These are phyloP conservation scores for Ctenomys sociabilis DNA, from an alignment of 2,113 vertebrate genomes.

Conservation along the genomic window DNA sequence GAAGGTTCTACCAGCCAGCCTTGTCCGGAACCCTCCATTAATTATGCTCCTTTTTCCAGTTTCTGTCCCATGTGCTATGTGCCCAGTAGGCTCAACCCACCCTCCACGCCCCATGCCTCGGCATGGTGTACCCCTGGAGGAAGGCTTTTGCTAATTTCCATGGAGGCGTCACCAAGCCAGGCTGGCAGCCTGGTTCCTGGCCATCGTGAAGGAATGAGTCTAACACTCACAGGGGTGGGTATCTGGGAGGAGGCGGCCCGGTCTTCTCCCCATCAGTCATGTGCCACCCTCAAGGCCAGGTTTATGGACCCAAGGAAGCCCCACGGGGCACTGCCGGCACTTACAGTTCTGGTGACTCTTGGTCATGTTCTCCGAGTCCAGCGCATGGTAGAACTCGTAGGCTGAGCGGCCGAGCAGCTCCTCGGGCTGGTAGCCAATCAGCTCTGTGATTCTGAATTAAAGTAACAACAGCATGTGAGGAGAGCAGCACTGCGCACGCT, in stretches of 20 bases:
- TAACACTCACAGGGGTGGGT: not conserved
- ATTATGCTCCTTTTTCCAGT: not conserved
- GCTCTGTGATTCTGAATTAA: constrained; percentile 89
- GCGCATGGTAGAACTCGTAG: constrained; percentile 94
- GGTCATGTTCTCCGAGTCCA: constrained; percentile 92
- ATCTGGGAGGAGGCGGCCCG: not conserved
- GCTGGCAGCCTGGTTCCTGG: not conserved
- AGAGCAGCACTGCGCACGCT: not conserved
- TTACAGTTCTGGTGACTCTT: constrained; percentile 95
- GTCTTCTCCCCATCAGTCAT: not conserved
- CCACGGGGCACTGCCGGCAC: constrained; percentile 67
- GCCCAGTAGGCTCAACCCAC: not conserved
- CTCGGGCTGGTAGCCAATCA: constrained; percentile 93
- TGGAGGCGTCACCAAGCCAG: not conserved
- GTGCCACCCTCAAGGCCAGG: not conserved
- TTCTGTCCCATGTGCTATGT: not conserved
- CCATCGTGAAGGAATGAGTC: not conserved
- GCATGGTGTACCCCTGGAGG: not conserved
- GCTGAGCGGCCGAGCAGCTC: constrained; percentile 94
- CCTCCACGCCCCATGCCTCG: too few relatives aligned
- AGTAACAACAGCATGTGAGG: constrained; percentile 17
- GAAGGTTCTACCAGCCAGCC: not conserved
- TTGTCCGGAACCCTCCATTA: not conserved
- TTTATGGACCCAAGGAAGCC: not conserved
- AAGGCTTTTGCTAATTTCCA: not conserved